Base-by-base conservation (phyloP, 2,888 invertebrate species). In the Amiota communis region DNA sequence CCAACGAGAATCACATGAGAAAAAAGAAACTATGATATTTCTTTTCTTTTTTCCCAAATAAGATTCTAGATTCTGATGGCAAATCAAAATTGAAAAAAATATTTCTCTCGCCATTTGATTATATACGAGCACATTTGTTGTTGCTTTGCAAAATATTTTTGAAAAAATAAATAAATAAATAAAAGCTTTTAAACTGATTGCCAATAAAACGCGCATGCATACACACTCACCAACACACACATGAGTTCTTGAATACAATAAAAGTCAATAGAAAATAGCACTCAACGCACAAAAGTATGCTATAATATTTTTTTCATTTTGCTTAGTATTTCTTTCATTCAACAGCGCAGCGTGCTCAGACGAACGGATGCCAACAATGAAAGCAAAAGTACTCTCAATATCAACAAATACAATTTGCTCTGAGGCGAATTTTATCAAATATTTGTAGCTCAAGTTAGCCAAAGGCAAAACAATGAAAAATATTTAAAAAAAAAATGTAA, bases 141-240 rank as follows among this genome's bases (percentile, higher is more conserved):
- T 53, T 53, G 53, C 13, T 53, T 53, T 53, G 53, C 53, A 53
- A 53, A 53, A 53, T 36, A 36, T 36, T 36, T 36, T 36, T 36
- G 2, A n/a, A n/a, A 51, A 51, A 51, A 51, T 2, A 53, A 53
- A 53, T 11, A 53, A 53, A 53, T 53, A 53, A 53, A 53, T 1
- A 6, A 67, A 67, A 67, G 67, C 67, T 67, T 67, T 67, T 67
- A 51, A 51, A 67, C 67, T 67, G 67, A 67, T 67, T 67, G 67
- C 47, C 51, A 67, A 67, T 59, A 36, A 36, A 36, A 36, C 36
- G 2, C 8, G 36, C 36, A 36, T 36, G 36, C 36, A 36, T 1
- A 36, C 36, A 36, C 36, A 36, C 36, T 4, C 36, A 36, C 36
- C 2, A 0, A 6, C 36, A 36, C 8, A 6, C 36, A 6, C 8